A percentile compares a stretch with the other conserved stretches of the same genome.
Evolutionary conservation across 2,113 vertebrate species (phyloP).

Genomic region (Brachyistius frenatus): DNA sequence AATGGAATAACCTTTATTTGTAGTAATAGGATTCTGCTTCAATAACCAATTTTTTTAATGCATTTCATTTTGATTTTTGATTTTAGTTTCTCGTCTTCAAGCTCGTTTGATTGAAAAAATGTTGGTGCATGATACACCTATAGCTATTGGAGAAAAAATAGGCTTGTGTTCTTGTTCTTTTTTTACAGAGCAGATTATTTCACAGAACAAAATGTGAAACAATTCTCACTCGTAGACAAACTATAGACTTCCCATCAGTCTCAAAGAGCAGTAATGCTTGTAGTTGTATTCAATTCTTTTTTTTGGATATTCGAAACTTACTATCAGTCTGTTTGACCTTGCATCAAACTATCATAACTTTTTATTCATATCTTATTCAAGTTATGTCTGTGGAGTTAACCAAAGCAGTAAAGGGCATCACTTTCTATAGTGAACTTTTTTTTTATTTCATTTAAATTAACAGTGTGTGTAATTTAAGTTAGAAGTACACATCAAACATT

Average conservation of each 20-base stretch:
- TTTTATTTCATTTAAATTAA: slow-evolving; percentile 8
- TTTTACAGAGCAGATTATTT: too few relatives aligned
- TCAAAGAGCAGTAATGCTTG: not conserved
- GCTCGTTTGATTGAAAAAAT: not conserved
- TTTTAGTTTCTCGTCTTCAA: not conserved
- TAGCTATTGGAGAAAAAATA: not conserved
- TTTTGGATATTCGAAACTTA: not conserved
- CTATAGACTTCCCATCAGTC: not conserved
- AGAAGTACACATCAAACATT: slow-evolving; percentile 2
- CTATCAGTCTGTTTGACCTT: not conserved
- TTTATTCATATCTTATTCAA: not conserved
- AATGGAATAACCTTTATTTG: not conserved
- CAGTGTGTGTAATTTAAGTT: not conserved
- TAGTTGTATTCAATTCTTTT: not conserved
- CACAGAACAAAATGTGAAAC: too few relatives aligned
- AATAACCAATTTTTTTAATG: not conserved
- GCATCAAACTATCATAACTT: not conserved
- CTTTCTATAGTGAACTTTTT: not conserved
- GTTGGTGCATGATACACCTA: not conserved
- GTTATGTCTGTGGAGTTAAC: not conserved
- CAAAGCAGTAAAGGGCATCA: not conserved
- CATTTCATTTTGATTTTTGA: not conserved
- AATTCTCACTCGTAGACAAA: too few relatives aligned
- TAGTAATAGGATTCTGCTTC: not conserved
- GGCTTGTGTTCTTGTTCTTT: too few relatives aligned